Conservation (phyloP, 30 jellyfish, hydroid and myxozoan species). For the Kudoa iwatai region DNA sequence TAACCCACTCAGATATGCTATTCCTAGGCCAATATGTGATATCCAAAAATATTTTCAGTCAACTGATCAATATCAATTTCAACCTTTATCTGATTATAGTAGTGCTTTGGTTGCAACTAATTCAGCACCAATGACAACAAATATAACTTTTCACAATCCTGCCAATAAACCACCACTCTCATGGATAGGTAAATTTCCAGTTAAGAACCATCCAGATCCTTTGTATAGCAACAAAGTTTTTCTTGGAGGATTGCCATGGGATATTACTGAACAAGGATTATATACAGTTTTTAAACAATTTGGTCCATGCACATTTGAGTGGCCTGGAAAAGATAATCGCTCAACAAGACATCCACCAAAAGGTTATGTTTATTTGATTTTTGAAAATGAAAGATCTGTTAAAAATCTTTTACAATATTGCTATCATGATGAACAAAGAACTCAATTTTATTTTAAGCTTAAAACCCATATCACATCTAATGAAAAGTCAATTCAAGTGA, state of each 20-base stretch:
- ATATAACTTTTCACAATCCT: too few species aligned
- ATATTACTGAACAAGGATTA: conserved; percentile 49
- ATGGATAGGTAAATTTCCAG: conserved; percentile 75
- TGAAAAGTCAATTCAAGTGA: too few species aligned
- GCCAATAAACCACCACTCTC: conserved; percentile 63
- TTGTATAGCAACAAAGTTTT: conserved; percentile 48
- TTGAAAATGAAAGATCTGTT: conserved; percentile 60
- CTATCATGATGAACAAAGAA: conserved; percentile 78
- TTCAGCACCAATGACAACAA: too few species aligned
- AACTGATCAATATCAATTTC: too few species aligned
- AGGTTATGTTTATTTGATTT: conserved; percentile 56
- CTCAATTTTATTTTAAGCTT: too few species aligned
- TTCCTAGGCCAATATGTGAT: too few species aligned
- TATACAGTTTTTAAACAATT: too few species aligned
- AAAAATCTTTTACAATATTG: conserved; percentile 34
- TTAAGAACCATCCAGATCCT: conserved; percentile 36
- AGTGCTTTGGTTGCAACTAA: too few species aligned
- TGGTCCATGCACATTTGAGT: conserved; percentile 61
- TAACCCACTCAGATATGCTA: too few species aligned
- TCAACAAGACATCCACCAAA: conserved; percentile 33
- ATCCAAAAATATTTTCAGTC: too few species aligned
- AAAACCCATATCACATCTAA: too few species aligned
- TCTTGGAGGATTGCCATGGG: conserved; percentile 94
- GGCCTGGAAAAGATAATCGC: conserved; percentile 71
- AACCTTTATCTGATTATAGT: too few species aligned